phyloP scores from a whole-genome alignment of 2,113 vertebrate species.

The Callospermophilus lateralis region DNA sequence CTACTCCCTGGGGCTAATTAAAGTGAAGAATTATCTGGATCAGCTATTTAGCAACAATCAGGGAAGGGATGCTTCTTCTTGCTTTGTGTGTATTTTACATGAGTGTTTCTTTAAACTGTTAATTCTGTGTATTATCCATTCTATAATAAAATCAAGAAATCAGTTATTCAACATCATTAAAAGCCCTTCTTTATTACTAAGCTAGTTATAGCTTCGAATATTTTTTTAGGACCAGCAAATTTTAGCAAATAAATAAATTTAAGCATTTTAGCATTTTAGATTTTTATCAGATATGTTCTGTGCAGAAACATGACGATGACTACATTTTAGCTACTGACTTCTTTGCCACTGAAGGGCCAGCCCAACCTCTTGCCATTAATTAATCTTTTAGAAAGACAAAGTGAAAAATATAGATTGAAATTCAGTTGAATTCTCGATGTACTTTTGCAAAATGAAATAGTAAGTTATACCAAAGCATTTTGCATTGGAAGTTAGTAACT shows the following conservation, averaged over 20 bases:
- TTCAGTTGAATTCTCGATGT: background rate
- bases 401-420: background rate
- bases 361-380: background rate
- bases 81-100: background rate
- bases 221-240: background rate
- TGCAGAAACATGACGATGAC: background rate
- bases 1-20: background rate
- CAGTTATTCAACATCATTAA: background rate
- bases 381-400: background rate
- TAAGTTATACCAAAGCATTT: background rate
- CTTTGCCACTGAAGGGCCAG: background rate
- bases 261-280: background rate
- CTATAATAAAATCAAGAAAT: background rate
- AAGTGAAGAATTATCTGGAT: background rate
- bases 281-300: background rate
- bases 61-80: background rate
- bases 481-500: background rate
- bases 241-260: background rate
- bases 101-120: background rate
- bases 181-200: slow-evolving; percentile 1
- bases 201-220: background rate
- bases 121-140: background rate
- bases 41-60: background rate
- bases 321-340: background rate
- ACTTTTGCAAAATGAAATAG: slow-evolving; percentile 7